Percentiles rank a stretch among this genome's conserved stretches.
These are phyloP conservation scores for Ophonus ardosiacus DNA, from an alignment of 2,888 invertebrate genomes.

Conservation along the genomic window DNA sequence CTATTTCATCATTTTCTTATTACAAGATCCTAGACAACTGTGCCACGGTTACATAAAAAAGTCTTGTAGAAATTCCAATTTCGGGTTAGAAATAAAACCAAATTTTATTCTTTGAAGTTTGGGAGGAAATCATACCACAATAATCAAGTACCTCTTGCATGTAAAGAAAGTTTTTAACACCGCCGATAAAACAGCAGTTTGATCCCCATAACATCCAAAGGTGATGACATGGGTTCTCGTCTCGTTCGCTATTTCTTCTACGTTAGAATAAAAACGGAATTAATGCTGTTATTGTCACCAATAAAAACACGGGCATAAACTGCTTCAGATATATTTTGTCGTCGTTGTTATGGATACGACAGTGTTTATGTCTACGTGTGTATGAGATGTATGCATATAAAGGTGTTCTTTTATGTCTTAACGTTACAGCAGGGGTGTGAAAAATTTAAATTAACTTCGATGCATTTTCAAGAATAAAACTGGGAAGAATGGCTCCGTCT, in stretches of 20 bases:
- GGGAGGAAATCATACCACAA: not conserved
- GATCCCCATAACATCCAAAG: conserved; percentile 40
- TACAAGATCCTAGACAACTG: too few species aligned
- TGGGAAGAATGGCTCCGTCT: too few species aligned
- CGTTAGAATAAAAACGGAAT: conserved; percentile 67
- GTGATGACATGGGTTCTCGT: conserved; percentile 58
- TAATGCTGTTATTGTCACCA: conserved; percentile 69
- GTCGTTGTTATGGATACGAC: conserved; percentile 7
- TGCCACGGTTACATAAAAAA: not conserved
- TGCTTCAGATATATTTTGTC: conserved; percentile 40
- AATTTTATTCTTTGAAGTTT: not conserved
- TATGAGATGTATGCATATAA: conserved; percentile 56
- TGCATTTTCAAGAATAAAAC: conserved; percentile 18
- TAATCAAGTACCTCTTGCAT: conserved; percentile 21
- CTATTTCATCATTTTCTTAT: too few species aligned
- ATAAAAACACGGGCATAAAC: conserved; percentile 67
- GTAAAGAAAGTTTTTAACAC: conserved; percentile 36
- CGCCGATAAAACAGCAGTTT: conserved; percentile 38
- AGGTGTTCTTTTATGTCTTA: conserved; percentile 61
- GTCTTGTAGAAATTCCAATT: not conserved
- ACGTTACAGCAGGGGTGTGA: conserved; percentile 44
- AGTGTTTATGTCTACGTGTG: conserved; percentile 41
- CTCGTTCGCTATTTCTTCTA: conserved; percentile 66
- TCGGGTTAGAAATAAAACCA: not conserved
- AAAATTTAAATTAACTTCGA: conserved; percentile 35